Conservation (phyloP, 2,797 vertebrate genomes). For the Ceryle rudis region DNA sequence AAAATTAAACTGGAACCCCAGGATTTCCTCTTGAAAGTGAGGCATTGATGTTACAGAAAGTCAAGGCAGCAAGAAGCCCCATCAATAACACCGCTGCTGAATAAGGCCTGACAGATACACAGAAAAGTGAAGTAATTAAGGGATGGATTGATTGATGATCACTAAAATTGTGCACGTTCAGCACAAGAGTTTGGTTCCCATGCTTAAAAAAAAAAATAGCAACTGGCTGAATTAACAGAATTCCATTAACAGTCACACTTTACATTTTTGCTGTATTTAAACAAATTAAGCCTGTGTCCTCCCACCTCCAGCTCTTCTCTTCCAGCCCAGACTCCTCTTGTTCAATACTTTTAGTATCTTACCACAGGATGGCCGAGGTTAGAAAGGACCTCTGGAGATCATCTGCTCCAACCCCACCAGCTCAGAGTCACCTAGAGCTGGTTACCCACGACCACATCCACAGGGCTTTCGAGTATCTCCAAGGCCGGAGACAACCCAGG, state of each 20-base stretch:
- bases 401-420: neutral
- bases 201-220: neutral
- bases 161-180: neutral
- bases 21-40: neutral
- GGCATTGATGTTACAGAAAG: rapidly evolving
- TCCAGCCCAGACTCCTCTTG: neutral
- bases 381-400: neutral
- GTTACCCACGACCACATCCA: neutral
- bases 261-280: neutral
- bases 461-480: neutral
- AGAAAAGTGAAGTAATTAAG: neutral
- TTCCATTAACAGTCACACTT: neutral
- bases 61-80: neutral
- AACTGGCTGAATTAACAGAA: neutral
- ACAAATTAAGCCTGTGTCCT: neutral
- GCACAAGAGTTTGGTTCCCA: neutral
- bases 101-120: neutral
- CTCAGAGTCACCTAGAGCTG: neutral
- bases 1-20: neutral
- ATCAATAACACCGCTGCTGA: neutral
- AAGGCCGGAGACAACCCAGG: neutral
- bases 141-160: neutral
- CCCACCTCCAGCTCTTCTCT: neutral
- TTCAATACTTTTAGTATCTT: neutral
- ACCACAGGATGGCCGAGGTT: neutral